Conservation (phyloP, 2,888 invertebrate species). For the Dasysyrphus albostriatus region DNA sequence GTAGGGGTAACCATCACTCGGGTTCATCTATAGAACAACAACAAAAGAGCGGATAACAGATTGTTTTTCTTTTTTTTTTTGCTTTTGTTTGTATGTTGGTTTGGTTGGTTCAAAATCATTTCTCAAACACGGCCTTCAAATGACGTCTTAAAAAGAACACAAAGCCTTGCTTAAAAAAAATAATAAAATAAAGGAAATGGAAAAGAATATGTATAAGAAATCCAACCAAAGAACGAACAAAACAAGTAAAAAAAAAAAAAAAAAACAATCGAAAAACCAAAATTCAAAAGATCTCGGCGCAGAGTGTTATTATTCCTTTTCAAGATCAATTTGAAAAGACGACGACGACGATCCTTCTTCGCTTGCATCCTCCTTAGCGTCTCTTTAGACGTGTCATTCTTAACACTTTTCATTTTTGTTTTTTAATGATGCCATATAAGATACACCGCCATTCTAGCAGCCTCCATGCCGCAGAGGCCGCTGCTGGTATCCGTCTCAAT, state of each 20-base stretch:
- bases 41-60: constrained; percentile 51
- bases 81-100: too few species aligned
- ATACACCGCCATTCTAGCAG: constrained; percentile 46
- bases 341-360: constrained; percentile 64
- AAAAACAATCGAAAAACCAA: not conserved
- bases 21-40: not conserved
- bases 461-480: not conserved
- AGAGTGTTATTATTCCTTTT: constrained; percentile 73
- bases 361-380: constrained; percentile 70
- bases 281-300: constrained; percentile 68
- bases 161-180: constrained; percentile 44
- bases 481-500: not conserved
- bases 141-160: constrained; percentile 64
- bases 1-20: not conserved
- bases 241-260: not conserved
- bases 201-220: constrained; percentile 36
- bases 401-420: constrained; percentile 72
- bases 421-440: constrained; percentile 62
- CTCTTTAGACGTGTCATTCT: constrained; percentile 75
- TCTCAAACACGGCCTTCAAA: constrained; percentile 73
- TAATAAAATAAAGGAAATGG: constrained; percentile 33
- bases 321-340: constrained; percentile 75
- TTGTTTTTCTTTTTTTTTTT: not conserved
- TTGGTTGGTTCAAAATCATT: constrained; percentile 54
- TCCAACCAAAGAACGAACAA: not conserved